A percentile compares a stretch with the other conserved stretches of the same genome.
Evolutionary conservation across 1,140 invertebrate species (phyloP).

Genomic region (Dinothrombium tinctorium): DNA sequence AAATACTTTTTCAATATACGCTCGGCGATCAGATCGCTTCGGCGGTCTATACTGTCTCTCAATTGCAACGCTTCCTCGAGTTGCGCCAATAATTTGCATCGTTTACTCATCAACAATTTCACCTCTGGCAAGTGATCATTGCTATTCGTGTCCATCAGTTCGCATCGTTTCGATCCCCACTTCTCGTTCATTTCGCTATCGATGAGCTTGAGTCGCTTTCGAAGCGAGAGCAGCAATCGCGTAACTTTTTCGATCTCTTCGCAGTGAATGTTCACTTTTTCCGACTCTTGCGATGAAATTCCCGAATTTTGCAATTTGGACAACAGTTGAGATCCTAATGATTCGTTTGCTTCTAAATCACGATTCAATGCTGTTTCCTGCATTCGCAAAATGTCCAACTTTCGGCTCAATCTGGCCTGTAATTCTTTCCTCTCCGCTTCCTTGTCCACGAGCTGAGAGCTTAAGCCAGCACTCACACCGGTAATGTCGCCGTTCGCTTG

Average conservation of each 20-base stretch:
- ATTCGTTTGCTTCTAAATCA: background rate
- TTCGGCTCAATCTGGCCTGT: background rate
- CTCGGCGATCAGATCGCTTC: background rate
- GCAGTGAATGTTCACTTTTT: slow-evolving; percentile 6
- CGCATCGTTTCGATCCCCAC: background rate
- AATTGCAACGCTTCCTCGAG: slow-evolving; percentile 6
- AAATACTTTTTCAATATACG: slow-evolving; percentile 7
- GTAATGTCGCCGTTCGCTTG: no score
- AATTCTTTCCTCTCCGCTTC: no score
- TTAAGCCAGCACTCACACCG: no score
- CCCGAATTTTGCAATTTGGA: background rate
- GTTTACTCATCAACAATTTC: background rate
- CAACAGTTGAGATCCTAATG: background rate
- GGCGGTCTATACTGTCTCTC: slow-evolving; percentile 1
- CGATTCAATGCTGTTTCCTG: background rate
- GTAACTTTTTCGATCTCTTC: slow-evolving; percentile 9
- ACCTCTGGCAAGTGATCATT: background rate
- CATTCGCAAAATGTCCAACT: background rate
- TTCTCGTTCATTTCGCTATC: background rate
- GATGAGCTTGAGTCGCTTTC: slow-evolving; percentile 1
- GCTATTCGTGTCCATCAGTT: background rate
- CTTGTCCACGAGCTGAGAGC: no score
- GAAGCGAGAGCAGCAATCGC: slow-evolving; percentile 1
- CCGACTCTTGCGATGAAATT: slow-evolving; percentile 1
- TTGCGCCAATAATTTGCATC: slow-evolving; percentile 5